Evolutionary conservation across 2,113 vertebrate species (phyloP).

Genomic region (Oncorhynchus masou): DNA sequence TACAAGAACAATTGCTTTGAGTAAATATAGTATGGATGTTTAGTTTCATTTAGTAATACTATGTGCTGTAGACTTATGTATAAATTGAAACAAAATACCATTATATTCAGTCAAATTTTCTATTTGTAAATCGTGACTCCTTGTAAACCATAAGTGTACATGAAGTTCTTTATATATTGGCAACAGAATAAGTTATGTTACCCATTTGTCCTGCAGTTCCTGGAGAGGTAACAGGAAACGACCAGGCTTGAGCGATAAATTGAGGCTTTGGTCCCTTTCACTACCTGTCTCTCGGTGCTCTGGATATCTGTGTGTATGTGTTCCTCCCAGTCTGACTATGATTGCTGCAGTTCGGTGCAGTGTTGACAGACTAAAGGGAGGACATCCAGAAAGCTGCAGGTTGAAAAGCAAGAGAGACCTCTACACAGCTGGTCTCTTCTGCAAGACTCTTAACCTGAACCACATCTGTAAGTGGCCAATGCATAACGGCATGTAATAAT

Average conservation of each 20-base stretch:
- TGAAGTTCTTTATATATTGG: background rate
- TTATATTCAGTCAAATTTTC: background rate
- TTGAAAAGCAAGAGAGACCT: background rate
- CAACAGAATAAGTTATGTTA: background rate
- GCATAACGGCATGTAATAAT: background rate
- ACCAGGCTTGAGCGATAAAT: background rate
- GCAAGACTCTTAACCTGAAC: background rate
- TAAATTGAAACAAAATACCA: background rate
- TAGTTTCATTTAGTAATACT: too few species aligned
- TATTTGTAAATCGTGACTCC: background rate
- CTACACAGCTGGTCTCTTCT: background rate
- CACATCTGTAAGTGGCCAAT: background rate
- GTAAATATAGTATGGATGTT: background rate
- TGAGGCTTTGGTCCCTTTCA: background rate
- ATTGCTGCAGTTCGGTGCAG: background rate
- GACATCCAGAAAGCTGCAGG: background rate
- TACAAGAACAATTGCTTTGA: background rate
- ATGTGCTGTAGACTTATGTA: background rate
- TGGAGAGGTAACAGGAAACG: background rate
- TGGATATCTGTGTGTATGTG: background rate
- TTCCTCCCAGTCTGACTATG: background rate
- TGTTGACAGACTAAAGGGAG: conserved; percentile 2
- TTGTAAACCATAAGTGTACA: background rate
- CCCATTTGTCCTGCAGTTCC: background rate
- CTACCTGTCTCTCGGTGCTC: background rate